phyloP scores from a whole-genome alignment of 2,888 invertebrate species.

The Crematogaster levior region DNA sequence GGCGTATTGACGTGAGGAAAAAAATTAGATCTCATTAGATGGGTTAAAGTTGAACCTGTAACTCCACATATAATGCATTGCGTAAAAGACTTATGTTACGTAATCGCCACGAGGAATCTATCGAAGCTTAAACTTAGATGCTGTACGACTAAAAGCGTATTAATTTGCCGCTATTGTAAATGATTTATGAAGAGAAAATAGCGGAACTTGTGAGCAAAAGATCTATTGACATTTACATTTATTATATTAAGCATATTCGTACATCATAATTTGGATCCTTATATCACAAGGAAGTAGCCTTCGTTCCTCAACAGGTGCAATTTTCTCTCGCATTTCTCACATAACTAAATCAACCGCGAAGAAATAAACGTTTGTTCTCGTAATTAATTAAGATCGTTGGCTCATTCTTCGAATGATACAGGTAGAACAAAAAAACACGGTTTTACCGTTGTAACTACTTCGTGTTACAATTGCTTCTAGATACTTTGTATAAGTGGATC shows the following conservation, averaged over 20 bases:
- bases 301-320: not conserved
- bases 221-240: not conserved
- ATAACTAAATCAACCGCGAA: not conserved
- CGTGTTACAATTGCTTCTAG: constrained; percentile 9
- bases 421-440: not conserved
- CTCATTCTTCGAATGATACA: not conserved
- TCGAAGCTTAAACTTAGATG: not conserved
- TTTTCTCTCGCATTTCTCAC: not conserved
- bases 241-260: not conserved
- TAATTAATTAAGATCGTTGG: not conserved
- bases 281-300: not conserved
- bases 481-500: not conserved
- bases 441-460: not conserved
- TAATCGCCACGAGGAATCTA: not conserved
- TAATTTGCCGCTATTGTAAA: not conserved
- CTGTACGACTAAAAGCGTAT: not conserved
- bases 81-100: not conserved
- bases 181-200: not conserved
- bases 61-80: not conserved
- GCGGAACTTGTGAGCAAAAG: not conserved
- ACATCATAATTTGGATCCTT: not conserved
- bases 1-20: not conserved
- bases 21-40: constrained; percentile 7
- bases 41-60: constrained; percentile 13
- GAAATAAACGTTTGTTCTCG: constrained; percentile 19